Conservation (phyloP, 2,113 vertebrate species). For the Callaeas wilsoni region DNA sequence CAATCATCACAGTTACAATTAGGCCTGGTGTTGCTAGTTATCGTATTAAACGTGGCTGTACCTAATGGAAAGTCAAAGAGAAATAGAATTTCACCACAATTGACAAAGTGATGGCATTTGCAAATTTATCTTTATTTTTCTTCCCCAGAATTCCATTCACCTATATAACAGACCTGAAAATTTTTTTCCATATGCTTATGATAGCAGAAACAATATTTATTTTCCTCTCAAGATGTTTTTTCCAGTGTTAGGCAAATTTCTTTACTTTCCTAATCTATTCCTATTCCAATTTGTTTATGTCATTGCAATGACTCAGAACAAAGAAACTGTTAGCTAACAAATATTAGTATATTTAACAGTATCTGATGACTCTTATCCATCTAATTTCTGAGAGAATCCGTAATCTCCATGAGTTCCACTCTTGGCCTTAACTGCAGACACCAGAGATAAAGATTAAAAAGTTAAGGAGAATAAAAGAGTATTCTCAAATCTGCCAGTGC, state of each 20-base stretch:
- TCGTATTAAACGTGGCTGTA: background rate
- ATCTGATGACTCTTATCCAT: accelerated
- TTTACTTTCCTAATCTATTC: background rate
- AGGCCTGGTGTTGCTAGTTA: background rate
- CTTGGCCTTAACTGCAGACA: too few species aligned
- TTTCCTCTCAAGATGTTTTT: background rate
- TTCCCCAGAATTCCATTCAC: background rate
- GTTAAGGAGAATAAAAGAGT: background rate
- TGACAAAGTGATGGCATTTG: background rate
- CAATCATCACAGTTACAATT: background rate
- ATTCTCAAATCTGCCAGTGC: background rate
- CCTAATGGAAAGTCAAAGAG: background rate
- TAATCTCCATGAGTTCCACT: background rate
- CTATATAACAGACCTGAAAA: background rate
- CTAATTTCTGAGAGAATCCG: background rate
- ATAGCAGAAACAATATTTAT: background rate
- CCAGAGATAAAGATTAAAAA: background rate
- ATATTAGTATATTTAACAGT: background rate
- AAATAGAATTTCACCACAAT: background rate
- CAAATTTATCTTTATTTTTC: background rate
- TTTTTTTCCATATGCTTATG: background rate
- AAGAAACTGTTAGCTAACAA: background rate
- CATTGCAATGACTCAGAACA: background rate
- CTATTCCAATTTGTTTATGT: background rate
- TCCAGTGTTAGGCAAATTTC: background rate